phyloP scores from a whole-genome alignment of 2,113 vertebrate genomes.

The Thunnus thynnus region DNA sequence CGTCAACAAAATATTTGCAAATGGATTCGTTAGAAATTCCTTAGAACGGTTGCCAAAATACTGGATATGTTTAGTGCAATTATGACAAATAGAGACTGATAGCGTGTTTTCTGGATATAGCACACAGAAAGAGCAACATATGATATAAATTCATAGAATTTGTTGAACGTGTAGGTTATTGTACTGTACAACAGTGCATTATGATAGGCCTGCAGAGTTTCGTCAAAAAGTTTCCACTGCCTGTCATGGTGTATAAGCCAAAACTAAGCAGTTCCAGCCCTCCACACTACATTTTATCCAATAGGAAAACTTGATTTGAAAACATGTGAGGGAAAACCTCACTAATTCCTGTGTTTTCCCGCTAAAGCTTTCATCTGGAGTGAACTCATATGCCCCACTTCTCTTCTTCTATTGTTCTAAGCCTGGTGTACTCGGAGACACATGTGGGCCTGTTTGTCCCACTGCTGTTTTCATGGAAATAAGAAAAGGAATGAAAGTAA shows the following conservation, averaged over 20 bases:
- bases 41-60: constrained; percentile 67
- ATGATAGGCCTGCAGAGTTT: not conserved
- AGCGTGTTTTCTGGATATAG: constrained; percentile 32
- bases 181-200: constrained; percentile 16
- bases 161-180: constrained; percentile 40
- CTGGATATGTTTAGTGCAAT: constrained; percentile 58
- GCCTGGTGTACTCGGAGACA: constrained; percentile 43
- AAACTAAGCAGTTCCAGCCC: constrained; percentile 55
- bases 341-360: constrained; percentile 62
- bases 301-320: constrained; percentile 54
- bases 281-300: constrained; percentile 25
- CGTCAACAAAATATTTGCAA: constrained; percentile 60
- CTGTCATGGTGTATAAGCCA: constrained; percentile 34
- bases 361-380: constrained; percentile 61
- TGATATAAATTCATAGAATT: constrained; percentile 27
- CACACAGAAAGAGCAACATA: constrained; percentile 25
- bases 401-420: constrained; percentile 70
- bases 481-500: constrained; percentile 78
- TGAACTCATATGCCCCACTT: constrained; percentile 62
- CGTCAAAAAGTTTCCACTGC: constrained; percentile 59
- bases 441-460: constrained; percentile 76
- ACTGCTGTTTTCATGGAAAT: constrained; percentile 70
- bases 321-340: constrained; percentile 60
- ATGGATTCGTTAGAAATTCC: constrained; percentile 43
- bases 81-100: constrained; percentile 47